Evolutionary conservation across 2,113 vertebrate species (phyloP).

Genomic region (Sula dactylatra): DNA sequence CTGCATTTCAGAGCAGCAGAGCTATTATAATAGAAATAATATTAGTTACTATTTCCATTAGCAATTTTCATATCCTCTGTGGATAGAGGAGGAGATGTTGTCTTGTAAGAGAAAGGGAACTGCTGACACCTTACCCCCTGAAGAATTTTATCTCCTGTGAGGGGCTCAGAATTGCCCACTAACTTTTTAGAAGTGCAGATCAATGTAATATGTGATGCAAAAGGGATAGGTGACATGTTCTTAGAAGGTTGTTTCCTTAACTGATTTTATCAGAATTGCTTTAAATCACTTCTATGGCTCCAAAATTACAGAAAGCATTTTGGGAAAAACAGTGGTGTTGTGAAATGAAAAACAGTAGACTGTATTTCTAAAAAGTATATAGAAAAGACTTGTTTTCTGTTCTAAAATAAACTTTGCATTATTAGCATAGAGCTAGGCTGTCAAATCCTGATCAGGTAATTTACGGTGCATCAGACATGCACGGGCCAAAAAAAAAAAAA

Average conservation of each 20-base stretch:
- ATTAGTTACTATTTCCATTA: neutral
- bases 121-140: neutral
- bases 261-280: neutral
- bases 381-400: neutral
- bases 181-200: neutral
- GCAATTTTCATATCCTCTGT: neutral
- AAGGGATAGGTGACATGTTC: neutral
- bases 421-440: neutral
- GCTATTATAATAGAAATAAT: neutral
- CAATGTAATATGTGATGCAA: neutral
- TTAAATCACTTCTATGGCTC: neutral
- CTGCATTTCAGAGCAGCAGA: neutral
- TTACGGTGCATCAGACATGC: neutral
- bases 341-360: neutral
- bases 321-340: neutral
- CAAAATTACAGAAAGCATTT: neutral
- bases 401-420: neutral
- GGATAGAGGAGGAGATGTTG: neutral
- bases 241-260: neutral
- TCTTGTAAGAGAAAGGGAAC: neutral
- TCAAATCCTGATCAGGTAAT: neutral
- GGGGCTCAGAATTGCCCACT: neutral
- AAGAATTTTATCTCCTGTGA: neutral
- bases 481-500: neutral
- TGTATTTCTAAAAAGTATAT: neutral